Conservation (phyloP, 2,113 vertebrate species). For the Psilopogon haemacephalus region DNA sequence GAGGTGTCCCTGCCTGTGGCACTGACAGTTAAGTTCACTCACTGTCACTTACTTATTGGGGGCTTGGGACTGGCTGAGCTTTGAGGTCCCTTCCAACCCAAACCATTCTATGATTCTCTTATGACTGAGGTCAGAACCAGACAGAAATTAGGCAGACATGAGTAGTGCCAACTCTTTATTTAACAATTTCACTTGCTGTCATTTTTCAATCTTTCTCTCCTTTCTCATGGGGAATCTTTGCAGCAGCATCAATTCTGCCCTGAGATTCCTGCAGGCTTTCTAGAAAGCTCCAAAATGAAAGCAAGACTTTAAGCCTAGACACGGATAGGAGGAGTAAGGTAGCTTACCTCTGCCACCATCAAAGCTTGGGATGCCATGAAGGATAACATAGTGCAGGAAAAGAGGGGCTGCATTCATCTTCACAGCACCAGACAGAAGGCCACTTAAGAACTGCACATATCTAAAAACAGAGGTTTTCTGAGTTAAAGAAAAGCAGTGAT, state of each 20-base stretch:
- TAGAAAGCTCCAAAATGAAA: not conserved
- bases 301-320: not conserved
- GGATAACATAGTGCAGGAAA: slow-evolving; percentile 90
- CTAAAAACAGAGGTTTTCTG: slow-evolving; percentile 65
- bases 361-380: slow-evolving; percentile 89
- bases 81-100: too few relatives aligned
- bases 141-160: not conserved
- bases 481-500: not conserved
- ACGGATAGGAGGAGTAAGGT: not conserved
- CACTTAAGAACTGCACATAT: slow-evolving; percentile 92
- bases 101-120: too few relatives aligned
- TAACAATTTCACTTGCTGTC: not conserved
- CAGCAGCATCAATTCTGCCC: not conserved
- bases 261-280: not conserved
- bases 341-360: slow-evolving; percentile 84
- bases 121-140: not conserved
- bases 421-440: slow-evolving; percentile 89
- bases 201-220: not conserved
- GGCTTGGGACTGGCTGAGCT: too few relatives aligned
- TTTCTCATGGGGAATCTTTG: not conserved
- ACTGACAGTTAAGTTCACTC: too few relatives aligned
- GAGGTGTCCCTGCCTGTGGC: too few relatives aligned
- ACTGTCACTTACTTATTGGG: too few relatives aligned
- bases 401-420: slow-evolving; percentile 91
- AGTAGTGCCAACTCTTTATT: not conserved